Conservation (phyloP, 1,140 invertebrate genomes). For the Drosophila quadrilineata region DNA sequence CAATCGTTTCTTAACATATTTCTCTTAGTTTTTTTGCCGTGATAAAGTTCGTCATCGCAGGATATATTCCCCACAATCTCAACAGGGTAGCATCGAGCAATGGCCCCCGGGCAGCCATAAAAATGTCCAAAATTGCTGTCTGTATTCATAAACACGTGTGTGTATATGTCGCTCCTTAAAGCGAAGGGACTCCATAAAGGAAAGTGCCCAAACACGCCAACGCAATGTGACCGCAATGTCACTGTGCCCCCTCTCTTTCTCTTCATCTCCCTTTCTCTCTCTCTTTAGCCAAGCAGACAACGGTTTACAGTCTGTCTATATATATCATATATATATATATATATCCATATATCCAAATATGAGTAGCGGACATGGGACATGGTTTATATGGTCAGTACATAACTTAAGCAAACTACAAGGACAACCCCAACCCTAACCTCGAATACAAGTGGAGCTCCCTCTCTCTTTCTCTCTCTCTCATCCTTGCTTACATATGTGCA, state of each 20-base stretch:
- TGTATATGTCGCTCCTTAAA: slow-evolving; percentile 7
- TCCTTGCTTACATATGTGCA: slow-evolving; percentile 72
- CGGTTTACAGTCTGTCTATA: slow-evolving; percentile 37
- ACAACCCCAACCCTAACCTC: not conserved
- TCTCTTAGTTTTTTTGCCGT: not conserved
- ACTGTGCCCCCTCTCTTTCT: not conserved
- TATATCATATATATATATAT: slow-evolving; percentile 1
- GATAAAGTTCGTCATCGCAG: slow-evolving; percentile 20
- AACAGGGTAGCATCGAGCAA: slow-evolving; percentile 32
- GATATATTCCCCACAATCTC: slow-evolving; percentile 13
- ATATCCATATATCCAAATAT: slow-evolving; percentile 1
- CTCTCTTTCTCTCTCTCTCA: no score
- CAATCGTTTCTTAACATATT: not conserved
- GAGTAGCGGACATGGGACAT: slow-evolving; percentile 18
- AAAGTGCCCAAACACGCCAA: slow-evolving; percentile 47
- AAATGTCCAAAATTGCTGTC: slow-evolving; percentile 67
- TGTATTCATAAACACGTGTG: slow-evolving; percentile 77
- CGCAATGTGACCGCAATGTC: slow-evolving; percentile 48
- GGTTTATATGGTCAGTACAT: slow-evolving; percentile 56
- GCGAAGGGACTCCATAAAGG: slow-evolving; percentile 18
- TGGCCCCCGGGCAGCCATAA: slow-evolving; percentile 63
- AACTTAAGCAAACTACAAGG: slow-evolving; percentile 52
- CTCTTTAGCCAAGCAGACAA: slow-evolving; percentile 2
- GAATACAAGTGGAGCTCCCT: slow-evolving; percentile 20
- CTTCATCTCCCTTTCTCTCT: not conserved